Base-by-base conservation (phyloP, 2,797 vertebrate species). In the Chelonia mydas region DNA sequence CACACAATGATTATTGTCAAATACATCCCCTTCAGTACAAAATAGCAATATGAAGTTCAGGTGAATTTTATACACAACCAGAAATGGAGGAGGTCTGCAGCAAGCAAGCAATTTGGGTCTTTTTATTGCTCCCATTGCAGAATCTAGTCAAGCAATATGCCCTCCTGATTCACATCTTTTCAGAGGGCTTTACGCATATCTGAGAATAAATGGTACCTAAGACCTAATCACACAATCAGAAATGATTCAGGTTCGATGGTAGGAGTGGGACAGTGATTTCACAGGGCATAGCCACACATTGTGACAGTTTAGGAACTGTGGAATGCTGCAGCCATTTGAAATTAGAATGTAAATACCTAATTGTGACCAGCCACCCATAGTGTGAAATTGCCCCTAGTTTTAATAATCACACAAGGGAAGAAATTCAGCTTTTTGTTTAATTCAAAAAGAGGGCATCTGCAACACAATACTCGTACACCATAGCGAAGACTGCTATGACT, bases 321-420 rank as follows among this genome's bases (percentile, higher is more conserved):
- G 16, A 9, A 41, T 25, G 61, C n/a, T 76, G 85, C 11, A 0
- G 78, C 21, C 31, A 61, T 61, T 61, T 61, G 31, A 61, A 61
- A 61, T 33, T 59, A 7, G 59, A 61, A 21, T 59, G 59, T 50
- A 21, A 0, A 0, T 86, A 5, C 10, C 86, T 81, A 0, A 0
- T 33, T 88, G 82, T 51, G 6, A 54, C 76, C 82, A 37, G 81
- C 65, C 41, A 27, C 11, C 15, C 59, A 61, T 65, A 25, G 13
- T 16, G 76, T 78, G 83, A 25, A 74, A 31, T 80, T 77, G 81
- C 79, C 31, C 53, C 57, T 81, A 31, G 1, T 50, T 83, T 53
- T 83, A 27, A 41, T 53, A 82, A 31, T 4, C 5, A 4, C 3
- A 2, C 10, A 4, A 72, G 79, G 21, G 55, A 28, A 78, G 76